These are phyloP conservation scores for Hoplias malabaricus DNA, from an alignment of 2,113 vertebrate species.

Conservation along the genomic window DNA sequence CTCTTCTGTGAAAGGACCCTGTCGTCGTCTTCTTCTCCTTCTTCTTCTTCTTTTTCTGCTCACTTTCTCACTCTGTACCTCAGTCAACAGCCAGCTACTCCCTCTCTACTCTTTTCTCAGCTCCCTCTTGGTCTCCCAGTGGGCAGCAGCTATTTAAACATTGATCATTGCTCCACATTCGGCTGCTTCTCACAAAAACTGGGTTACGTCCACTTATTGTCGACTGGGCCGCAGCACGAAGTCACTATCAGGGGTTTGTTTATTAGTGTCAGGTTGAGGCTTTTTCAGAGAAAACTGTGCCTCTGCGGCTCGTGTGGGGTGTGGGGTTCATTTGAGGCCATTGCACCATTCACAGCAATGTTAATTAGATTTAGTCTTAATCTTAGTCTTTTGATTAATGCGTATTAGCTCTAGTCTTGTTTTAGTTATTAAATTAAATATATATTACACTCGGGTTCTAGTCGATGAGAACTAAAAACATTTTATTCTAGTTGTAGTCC, in stretches of 20 bases:
- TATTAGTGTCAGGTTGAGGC: not conserved
- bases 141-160: slow-evolving; percentile 7
- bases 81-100: not conserved
- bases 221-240: not conserved
- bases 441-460: too few relatives aligned
- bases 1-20: not conserved
- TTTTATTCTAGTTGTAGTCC: too few relatives aligned
- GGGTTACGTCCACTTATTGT: not conserved
- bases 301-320: not conserved
- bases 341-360: too few relatives aligned
- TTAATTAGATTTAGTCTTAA: too few relatives aligned
- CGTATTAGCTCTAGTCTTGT: too few relatives aligned
- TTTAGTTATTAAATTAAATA: too few relatives aligned
- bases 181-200: not conserved
- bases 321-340: not conserved
- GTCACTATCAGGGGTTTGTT: not conserved
- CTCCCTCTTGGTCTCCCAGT: not conserved
- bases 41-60: too few relatives aligned
- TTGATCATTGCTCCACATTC: slow-evolving; percentile 4
- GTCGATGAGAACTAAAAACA: too few relatives aligned
- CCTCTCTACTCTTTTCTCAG: not conserved
- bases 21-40: too few relatives aligned
- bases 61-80: not conserved
- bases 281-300: too few relatives aligned
- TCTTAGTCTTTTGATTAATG: too few relatives aligned